Conservation (phyloP, 2,888 invertebrate species). For the Oxyscelio sp. region DNA sequence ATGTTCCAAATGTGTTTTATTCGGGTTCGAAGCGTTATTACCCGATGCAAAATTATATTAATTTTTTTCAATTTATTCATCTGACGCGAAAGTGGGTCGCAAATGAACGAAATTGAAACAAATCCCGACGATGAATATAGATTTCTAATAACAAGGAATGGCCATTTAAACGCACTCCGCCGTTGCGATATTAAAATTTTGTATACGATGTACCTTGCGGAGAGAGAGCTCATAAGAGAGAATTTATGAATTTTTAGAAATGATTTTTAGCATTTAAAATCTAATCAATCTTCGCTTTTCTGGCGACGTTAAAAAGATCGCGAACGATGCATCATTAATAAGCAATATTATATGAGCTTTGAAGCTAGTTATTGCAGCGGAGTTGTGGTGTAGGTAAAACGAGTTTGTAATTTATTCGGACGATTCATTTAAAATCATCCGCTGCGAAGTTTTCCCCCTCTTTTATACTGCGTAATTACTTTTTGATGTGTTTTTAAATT, state of each 20-base stretch:
- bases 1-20: no score
- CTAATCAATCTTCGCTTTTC: neutral
- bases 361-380: neutral
- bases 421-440: no score
- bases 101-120: neutral
- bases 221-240: neutral
- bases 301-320: neutral
- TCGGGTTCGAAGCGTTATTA: neutral
- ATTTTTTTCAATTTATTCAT: neutral
- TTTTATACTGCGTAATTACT: no score
- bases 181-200: conserved; percentile 6
- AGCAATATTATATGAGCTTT: conserved; percentile 7
- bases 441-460: no score
- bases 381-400: conserved; percentile 9
- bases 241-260: conserved; percentile 16
- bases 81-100: neutral
- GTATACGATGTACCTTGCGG: neutral
- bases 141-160: conserved; percentile 1
- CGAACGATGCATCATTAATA: conserved; percentile 14
- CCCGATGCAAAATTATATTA: neutral
- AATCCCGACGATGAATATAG: neutral
- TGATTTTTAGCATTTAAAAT: conserved; percentile 18
- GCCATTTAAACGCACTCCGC: conserved; percentile 4
- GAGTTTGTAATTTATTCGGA: no score
- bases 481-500: no score